Conservation (phyloP, 2,113 vertebrate genomes). For the Dryoscopus gambensis region DNA sequence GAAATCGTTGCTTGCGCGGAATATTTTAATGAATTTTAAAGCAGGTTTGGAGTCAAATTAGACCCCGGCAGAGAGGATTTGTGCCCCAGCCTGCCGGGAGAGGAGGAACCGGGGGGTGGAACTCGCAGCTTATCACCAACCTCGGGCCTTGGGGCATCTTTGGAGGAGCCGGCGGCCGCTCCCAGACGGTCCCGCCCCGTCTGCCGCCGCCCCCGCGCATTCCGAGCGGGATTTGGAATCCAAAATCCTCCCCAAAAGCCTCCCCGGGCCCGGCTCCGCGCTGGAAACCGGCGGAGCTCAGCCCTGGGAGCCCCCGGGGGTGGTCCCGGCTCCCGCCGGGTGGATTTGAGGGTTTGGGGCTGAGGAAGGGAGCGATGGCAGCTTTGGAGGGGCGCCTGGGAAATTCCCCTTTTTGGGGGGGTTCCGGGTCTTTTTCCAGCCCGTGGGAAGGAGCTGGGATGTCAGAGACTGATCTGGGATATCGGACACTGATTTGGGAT, state of each 20-base stretch:
- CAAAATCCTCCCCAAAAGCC: not conserved
- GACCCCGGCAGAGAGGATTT: not conserved
- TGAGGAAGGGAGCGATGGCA: not conserved
- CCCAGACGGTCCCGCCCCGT: not conserved
- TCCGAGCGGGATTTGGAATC: not conserved
- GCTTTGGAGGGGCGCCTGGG: not conserved
- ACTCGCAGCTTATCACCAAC: not conserved
- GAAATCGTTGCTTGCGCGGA: rapidly evolving
- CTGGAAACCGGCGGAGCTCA: not conserved
- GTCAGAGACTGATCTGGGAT: not conserved
- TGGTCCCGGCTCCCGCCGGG: rapidly evolving
- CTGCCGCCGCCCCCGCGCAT: not conserved
- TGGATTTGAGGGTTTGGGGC: rapidly evolving
- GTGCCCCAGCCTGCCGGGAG: not conserved
- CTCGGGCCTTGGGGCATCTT: not conserved
- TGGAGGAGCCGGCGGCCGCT: not conserved
- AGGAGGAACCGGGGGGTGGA: not conserved
- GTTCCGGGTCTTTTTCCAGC: not conserved
- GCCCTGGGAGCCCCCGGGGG: not conserved
- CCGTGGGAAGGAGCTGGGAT: not conserved
- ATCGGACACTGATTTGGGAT: no score
- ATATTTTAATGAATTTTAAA: not conserved
- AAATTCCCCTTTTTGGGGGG: not conserved
- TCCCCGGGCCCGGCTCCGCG: not conserved
- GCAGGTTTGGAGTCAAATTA: not conserved